These are phyloP conservation scores for Balanococcus diminutus DNA, from an alignment of 2,888 invertebrate genomes.

Conservation along the genomic window DNA sequence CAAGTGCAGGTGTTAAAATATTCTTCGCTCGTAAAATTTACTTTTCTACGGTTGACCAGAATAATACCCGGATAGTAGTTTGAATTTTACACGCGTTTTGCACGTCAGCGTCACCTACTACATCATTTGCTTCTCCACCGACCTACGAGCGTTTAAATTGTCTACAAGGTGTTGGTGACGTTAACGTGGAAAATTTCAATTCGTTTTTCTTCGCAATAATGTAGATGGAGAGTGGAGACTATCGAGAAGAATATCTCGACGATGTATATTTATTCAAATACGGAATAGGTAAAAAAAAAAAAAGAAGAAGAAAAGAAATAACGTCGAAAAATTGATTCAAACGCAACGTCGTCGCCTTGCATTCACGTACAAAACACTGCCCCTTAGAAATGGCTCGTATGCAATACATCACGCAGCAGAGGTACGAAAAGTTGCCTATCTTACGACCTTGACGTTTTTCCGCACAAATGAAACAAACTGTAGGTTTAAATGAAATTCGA, in stretches of 20 bases:
- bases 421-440: neutral
- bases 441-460: neutral
- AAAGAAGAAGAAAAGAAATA: neutral
- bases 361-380: neutral
- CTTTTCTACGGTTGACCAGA: constrained; percentile 28
- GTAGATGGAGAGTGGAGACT: no score
- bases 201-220: neutral
- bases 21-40: constrained; percentile 24
- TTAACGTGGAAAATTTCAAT: constrained; percentile 25
- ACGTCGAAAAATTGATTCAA: neutral
- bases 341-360: neutral
- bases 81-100: constrained; percentile 27
- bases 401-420: neutral
- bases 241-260: neutral
- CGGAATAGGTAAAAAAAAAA: no score
- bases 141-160: neutral
- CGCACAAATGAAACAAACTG: neutral
- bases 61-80: constrained; percentile 20
- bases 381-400: neutral
- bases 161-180: constrained; percentile 13
- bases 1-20: constrained; percentile 34
- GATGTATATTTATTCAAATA: neutral
- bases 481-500: neutral
- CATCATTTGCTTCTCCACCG: neutral
- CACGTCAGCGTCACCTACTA: neutral